Percentiles rank a stretch among this genome's conserved stretches.
These are phyloP conservation scores for Cyrtonyx montezumae DNA, from an alignment of 2,113 vertebrate species.

Conservation along the genomic window DNA sequence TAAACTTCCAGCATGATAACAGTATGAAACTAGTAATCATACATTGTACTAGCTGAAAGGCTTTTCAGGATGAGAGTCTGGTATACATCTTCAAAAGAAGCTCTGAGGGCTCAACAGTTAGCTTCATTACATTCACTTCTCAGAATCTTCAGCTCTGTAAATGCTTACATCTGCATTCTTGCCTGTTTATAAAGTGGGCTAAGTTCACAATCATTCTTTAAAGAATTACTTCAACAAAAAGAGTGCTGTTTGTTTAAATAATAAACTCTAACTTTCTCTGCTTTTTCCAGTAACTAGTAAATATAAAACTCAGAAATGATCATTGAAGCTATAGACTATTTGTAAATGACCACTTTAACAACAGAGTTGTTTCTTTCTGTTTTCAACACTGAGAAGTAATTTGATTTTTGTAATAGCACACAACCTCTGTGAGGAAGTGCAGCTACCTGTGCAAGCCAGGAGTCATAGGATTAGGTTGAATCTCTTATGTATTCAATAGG, in stretches of 20 bases:
- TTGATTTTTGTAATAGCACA: not conserved
- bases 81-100: not conserved
- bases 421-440: not conserved
- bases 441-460: not conserved
- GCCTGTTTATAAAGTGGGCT: not conserved
- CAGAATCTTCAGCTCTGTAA: not conserved
- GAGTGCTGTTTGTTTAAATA: not conserved
- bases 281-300: not conserved
- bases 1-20: not conserved
- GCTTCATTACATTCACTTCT: not conserved
- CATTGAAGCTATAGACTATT: not conserved
- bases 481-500: not conserved
- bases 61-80: not conserved
- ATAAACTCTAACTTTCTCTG: not conserved
- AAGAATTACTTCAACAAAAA: not conserved
- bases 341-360: not conserved
- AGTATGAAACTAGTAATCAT: not conserved
- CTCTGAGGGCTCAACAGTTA: not conserved
- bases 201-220: not conserved
- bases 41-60: not conserved
- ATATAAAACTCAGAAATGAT: not conserved
- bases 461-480: not conserved
- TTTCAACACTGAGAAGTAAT: not conserved
- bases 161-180: not conserved
- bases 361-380: not conserved